Base-by-base conservation (phyloP, 64 coral and sea anemone genomes). In the Montipora efflorescens region DNA sequence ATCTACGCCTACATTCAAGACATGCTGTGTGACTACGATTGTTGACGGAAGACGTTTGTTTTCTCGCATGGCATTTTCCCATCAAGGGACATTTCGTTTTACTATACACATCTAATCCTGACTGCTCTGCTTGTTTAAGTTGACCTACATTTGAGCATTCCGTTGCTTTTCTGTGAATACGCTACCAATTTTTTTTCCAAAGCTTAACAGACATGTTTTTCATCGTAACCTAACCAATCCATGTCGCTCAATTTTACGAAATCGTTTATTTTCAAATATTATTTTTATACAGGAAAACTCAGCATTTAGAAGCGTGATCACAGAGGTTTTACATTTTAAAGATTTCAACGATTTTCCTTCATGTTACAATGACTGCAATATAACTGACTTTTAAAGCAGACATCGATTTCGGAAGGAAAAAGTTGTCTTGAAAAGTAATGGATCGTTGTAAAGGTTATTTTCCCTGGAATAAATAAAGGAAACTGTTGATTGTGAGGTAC, bases 1-100 rank as follows among this genome's bases (percentile, higher is more conserved):
- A 59, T 88, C 21, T 98, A 98, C 75, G 96, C 93, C 8, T 98
- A 98, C 80, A 74, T 97, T 44, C 95, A 97, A 91, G 95, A 97
- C 87, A 69, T 97, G 48, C 57, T 88, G 22, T 97, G 95, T 46
- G 77, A 93, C 1, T 43, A 96, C 76, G 47, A 87, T 57, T 96
- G 95, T 57, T 93, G 66, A 93, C 66, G 2, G 10, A 14, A 12
- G 10, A 59, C 5, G 13, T 50, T 53, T n/a, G 2, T 16, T 53
- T 59, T 53, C 50, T 5, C 14, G 13, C 19, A 5, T 19, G 45
- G 18, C 48, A 5, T 23, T 82, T 13, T 59, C 4, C 11, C 19
- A 81, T 36, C 36, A 81, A 46, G 79, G 44, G 11, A 53, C 12
- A 43, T 4, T 74, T 7, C 5, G 6, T 74, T 74, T 8, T 64